Evolutionary conservation across 2,888 invertebrate species (phyloP).

Genomic region (Diploptera punctata): DNA sequence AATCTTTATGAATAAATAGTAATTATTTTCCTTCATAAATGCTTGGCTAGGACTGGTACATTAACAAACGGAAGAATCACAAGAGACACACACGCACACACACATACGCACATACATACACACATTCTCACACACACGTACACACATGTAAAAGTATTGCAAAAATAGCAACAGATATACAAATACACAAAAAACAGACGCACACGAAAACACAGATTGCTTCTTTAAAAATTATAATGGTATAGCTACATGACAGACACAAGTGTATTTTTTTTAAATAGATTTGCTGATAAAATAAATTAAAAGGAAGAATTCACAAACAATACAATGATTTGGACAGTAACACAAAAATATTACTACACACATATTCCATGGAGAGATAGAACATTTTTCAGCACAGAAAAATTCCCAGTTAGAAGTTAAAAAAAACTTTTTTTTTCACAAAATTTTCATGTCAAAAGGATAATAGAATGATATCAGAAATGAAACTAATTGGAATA

Average conservation of each 20-base stretch:
- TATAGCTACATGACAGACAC: constrained; percentile 57
- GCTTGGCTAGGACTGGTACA: constrained; percentile 33
- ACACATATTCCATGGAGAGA: constrained; percentile 30
- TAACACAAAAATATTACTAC: constrained; percentile 38
- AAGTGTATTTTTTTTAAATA: constrained; percentile 51
- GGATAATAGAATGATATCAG: not conserved
- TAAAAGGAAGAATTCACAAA: constrained; percentile 51
- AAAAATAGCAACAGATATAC: constrained; percentile 57
- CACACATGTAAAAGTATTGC: constrained; percentile 38
- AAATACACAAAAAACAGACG: constrained; percentile 58
- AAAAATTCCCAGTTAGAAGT: not conserved
- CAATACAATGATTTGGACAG: constrained; percentile 32
- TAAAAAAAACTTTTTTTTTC: not conserved
- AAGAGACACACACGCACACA: constrained; percentile 52
- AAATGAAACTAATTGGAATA: constrained; percentile 28
- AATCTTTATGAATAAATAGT: no score
- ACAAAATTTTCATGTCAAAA: not conserved
- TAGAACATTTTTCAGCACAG: constrained; percentile 19
- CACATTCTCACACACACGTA: constrained; percentile 49
- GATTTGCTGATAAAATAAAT: constrained; percentile 18
- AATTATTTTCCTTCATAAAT: constrained; percentile 31
- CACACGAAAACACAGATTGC: constrained; percentile 51
- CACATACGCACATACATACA: constrained; percentile 45
- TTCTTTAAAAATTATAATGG: constrained; percentile 36
- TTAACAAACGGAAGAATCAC: constrained; percentile 39